Percentiles rank a stretch among this genome's conserved stretches.
phyloP scores from a whole-genome alignment of 2,888 invertebrate species.

The Gibbula magus region DNA sequence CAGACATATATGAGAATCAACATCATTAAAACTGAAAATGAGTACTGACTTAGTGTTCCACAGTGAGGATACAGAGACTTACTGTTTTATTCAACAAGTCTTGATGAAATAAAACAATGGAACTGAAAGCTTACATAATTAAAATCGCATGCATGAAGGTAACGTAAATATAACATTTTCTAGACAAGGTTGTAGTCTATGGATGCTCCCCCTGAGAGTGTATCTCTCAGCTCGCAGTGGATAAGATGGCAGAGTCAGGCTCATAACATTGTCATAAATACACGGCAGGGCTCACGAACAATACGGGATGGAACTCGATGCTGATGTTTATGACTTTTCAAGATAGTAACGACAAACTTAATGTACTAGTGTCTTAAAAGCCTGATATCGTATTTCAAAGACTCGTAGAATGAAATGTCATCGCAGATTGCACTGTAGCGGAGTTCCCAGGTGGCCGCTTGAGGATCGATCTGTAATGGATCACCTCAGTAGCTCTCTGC shows the following conservation, averaged over 20 bases:
- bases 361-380: constrained; percentile 16
- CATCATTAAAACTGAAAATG: too few relatives aligned
- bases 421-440: background rate
- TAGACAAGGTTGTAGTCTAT: too few relatives aligned
- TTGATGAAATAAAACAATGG: too few relatives aligned
- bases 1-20: too few relatives aligned
- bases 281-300: background rate
- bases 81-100: too few relatives aligned
- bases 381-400: constrained; percentile 14
- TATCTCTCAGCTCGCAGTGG: background rate
- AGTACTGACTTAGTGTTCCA: too few relatives aligned
- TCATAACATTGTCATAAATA: constrained; percentile 15
- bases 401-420: constrained; percentile 2
- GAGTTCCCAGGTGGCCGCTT: too few relatives aligned
- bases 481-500: background rate
- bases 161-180: too few relatives aligned
- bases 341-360: constrained; percentile 19
- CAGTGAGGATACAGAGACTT: too few relatives aligned
- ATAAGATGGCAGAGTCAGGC: background rate
- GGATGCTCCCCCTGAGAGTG: background rate
- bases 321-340: constrained; percentile 14
- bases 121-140: too few relatives aligned
- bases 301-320: background rate
- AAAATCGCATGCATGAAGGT: too few relatives aligned
- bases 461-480: constrained; percentile 1